Conservation (phyloP, 2,888 invertebrate genomes). For the Spodoptera exigua region DNA sequence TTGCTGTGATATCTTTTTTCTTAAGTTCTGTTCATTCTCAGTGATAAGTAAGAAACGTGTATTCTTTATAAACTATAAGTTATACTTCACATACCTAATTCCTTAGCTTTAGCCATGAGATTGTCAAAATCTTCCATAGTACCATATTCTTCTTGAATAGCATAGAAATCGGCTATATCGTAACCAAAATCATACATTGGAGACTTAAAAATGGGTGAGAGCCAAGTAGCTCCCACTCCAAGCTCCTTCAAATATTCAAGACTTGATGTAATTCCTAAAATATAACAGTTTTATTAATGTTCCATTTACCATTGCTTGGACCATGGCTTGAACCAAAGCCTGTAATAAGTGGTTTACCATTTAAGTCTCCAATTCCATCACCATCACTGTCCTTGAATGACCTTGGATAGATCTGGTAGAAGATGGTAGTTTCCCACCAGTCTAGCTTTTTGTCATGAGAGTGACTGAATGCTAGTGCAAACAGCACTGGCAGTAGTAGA, state of each 20-base stretch:
- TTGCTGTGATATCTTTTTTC: too few relatives aligned
- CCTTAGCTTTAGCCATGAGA: slow-evolving; percentile 88
- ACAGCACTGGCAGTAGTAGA: slow-evolving; percentile 65
- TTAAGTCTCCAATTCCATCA: slow-evolving; percentile 92
- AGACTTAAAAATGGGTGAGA: slow-evolving; percentile 92
- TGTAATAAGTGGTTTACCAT: slow-evolving; percentile 73
- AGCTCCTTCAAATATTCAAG: slow-evolving; percentile 91
- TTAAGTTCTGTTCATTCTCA: too few relatives aligned
- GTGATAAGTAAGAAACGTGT: too few relatives aligned
- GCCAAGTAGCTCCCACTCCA: slow-evolving; percentile 92
- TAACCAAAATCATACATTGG: slow-evolving; percentile 95
- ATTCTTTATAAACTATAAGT: too few relatives aligned
- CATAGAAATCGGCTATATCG: slow-evolving; percentile 92
- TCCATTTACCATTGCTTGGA: too few relatives aligned
- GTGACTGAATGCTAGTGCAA: slow-evolving; percentile 60
- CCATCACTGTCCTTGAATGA: slow-evolving; percentile 94
- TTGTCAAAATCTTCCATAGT: slow-evolving; percentile 92
- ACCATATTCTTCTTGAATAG: slow-evolving; percentile 92
- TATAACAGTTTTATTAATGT: slow-evolving; percentile 9
- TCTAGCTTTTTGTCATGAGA: slow-evolving; percentile 72
- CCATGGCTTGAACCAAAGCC: neutral
- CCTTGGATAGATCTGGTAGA: slow-evolving; percentile 95
- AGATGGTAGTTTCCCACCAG: slow-evolving; percentile 94
- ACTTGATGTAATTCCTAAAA: slow-evolving; percentile 89
- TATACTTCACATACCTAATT: slow-evolving; percentile 75